A percentile compares a stretch with the other conserved stretches of the same genome.
Conservation (phyloP, 2,888 invertebrate genomes). For the Eretmocerus hayati region DNA sequence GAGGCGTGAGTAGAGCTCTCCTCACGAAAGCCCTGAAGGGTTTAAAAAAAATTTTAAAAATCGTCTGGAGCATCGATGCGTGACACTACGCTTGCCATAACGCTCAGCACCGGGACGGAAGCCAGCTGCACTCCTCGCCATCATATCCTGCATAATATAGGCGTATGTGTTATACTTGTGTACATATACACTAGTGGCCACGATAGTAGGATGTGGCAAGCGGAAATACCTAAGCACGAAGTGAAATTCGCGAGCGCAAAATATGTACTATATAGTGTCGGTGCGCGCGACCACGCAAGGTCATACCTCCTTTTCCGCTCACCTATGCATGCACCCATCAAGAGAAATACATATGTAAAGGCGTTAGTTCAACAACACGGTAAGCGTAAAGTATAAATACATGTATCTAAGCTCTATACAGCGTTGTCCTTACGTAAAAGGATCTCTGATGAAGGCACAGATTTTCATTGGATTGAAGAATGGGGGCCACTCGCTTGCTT, state of each 20-base stretch:
- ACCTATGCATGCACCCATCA: neutral
- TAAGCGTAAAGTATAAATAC: too few species aligned
- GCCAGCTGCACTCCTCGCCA: slow-evolving; percentile 2
- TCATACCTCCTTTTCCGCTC: slow-evolving; percentile 5
- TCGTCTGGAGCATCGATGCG: slow-evolving; percentile 17
- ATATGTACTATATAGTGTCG: too few species aligned
- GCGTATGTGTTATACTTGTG: too few species aligned
- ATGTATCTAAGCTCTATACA: too few species aligned
- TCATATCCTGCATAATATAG: too few species aligned
- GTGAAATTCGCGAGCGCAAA: slow-evolving; percentile 20
- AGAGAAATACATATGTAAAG: neutral
- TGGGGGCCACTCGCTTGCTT: neutral
- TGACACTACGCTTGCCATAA: slow-evolving; percentile 11
- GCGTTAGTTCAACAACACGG: too few species aligned
- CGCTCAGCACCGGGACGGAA: slow-evolving; percentile 6
- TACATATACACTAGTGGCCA: neutral
- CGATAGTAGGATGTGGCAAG: neutral
- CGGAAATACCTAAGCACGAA: neutral
- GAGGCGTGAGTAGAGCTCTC: too few species aligned
- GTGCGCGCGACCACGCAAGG: slow-evolving; percentile 19
- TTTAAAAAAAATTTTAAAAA: too few species aligned
- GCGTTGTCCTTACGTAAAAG: neutral
- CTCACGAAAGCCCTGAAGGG: too few species aligned
- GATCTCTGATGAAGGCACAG: slow-evolving; percentile 7
- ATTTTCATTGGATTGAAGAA: slow-evolving; percentile 2